Evolutionary conservation across 2,113 vertebrate genomes (phyloP).

Genomic region (Phrynosoma blainvillii): DNA sequence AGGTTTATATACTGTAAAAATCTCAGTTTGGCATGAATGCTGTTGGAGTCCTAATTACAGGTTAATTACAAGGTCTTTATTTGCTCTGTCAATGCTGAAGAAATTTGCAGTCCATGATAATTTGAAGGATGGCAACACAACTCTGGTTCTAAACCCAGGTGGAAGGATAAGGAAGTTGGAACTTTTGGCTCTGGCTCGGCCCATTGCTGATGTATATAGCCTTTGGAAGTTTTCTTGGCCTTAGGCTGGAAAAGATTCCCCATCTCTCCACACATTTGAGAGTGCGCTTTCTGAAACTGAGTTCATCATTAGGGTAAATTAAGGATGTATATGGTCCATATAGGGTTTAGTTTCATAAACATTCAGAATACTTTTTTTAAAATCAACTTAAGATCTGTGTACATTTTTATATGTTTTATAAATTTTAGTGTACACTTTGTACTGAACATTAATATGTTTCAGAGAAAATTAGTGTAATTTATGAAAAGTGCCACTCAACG

Average conservation of each 20-base stretch:
- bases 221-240: background rate
- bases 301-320: background rate
- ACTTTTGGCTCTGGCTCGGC: background rate
- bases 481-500: slow-evolving; percentile 63
- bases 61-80: slow-evolving; percentile 12
- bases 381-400: slow-evolving; percentile 43
- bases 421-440: slow-evolving; percentile 37
- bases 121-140: background rate
- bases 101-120: background rate
- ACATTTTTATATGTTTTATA: slow-evolving; percentile 50
- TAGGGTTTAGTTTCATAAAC: slow-evolving; percentile 24
- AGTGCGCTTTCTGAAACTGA: slow-evolving; percentile 11
- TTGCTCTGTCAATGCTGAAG: slow-evolving; percentile 15
- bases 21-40: background rate
- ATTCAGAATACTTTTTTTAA: background rate
- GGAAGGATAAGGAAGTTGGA: background rate
- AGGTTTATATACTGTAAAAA: background rate
- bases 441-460: slow-evolving; percentile 45
- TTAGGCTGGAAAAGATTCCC: background rate
- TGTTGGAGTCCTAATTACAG: slow-evolving; percentile 19
- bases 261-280: background rate
- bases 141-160: slow-evolving; percentile 19
- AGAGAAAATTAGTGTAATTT: slow-evolving; percentile 55
- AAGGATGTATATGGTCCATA: slow-evolving; percentile 7
- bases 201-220: background rate